Percentiles rank a stretch among this genome's conserved stretches.
phyloP scores from a whole-genome alignment of 1,140 invertebrate genomes.

The Lordiphosa collinella region DNA sequence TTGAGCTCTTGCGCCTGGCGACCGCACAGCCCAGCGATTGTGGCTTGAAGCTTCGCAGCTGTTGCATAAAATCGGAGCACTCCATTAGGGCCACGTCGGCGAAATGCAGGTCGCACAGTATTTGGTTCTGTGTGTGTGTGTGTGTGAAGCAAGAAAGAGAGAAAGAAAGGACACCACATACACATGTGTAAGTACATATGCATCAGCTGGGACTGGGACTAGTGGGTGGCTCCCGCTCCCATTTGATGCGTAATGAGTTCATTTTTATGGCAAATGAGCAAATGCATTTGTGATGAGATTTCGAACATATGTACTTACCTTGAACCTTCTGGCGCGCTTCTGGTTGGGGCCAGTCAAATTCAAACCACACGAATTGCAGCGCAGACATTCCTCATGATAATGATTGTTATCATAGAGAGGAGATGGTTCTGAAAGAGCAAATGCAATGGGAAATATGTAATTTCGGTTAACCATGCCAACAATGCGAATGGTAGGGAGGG shows the following conservation, averaged over 20 bases:
- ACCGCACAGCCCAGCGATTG: conserved; percentile 96
- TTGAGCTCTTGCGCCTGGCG: conserved; percentile 93
- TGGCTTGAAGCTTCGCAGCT: conserved; percentile 96
- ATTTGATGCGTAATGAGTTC: conserved; percentile 51
- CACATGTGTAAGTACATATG: conserved; percentile 6
- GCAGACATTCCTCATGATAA: conserved; percentile 97
- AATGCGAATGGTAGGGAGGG: too few relatives aligned
- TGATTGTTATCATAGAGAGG: conserved; percentile 95
- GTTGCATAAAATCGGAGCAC: conserved; percentile 97
- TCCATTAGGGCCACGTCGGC: conserved; percentile 96
- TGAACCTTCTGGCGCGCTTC: conserved; percentile 83
- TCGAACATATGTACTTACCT: conserved; percentile 52
- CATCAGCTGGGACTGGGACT: conserved; percentile 12
- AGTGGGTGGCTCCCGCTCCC: conserved; percentile 7
- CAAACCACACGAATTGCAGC: conserved; percentile 95
- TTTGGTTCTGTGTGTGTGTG: conserved; percentile 74
- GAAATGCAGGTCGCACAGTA: conserved; percentile 79
- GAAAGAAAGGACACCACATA: neutral
- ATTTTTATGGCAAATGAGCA: conserved; percentile 53
- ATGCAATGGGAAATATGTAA: neutral
- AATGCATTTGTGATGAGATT: conserved; percentile 64
- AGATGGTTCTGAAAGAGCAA: conserved; percentile 87
- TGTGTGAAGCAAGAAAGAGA: neutral
- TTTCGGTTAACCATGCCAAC: neutral
- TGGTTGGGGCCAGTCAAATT: conserved; percentile 94